Conservation (phyloP, 2,888 invertebrate species). For the Actias luna region DNA sequence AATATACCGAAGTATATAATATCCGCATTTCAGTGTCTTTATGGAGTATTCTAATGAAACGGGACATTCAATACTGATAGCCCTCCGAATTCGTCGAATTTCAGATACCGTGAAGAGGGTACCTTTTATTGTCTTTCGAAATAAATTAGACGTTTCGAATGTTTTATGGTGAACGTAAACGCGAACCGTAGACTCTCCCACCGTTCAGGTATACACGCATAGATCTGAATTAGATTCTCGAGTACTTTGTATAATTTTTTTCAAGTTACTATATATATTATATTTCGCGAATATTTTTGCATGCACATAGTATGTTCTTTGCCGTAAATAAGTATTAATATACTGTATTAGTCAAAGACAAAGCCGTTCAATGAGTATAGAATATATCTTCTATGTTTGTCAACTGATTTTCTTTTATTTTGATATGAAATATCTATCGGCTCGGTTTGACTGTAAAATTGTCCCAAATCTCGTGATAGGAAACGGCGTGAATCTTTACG, state of each 20-base stretch:
- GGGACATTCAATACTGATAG: neutral
- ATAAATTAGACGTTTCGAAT: constrained; percentile 5
- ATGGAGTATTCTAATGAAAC: neutral
- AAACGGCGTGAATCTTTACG: too few relatives aligned
- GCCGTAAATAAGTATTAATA: too few relatives aligned
- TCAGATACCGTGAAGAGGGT: neutral
- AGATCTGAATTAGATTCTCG: neutral
- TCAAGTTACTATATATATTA: neutral
- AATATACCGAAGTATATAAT: neutral
- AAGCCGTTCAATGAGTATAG: too few relatives aligned
- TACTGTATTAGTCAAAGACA: too few relatives aligned
- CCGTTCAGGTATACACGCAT: neutral
- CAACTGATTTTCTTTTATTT: too few relatives aligned
- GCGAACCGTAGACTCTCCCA: neutral
- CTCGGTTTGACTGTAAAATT: too few relatives aligned
- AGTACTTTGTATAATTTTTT: neutral
- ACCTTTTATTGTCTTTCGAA: constrained; percentile 7
- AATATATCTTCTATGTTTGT: too few relatives aligned
- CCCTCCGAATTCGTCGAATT: neutral
- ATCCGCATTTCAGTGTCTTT: neutral
- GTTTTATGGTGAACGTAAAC: neutral
- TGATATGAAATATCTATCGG: too few relatives aligned
- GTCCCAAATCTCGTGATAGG: too few relatives aligned
- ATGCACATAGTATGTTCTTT: too few relatives aligned
- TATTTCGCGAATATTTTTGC: too few relatives aligned